Percentiles rank a stretch among this genome's conserved stretches.
Conservation (phyloP, 2,888 invertebrate genomes). For the Drosophila siamana region DNA sequence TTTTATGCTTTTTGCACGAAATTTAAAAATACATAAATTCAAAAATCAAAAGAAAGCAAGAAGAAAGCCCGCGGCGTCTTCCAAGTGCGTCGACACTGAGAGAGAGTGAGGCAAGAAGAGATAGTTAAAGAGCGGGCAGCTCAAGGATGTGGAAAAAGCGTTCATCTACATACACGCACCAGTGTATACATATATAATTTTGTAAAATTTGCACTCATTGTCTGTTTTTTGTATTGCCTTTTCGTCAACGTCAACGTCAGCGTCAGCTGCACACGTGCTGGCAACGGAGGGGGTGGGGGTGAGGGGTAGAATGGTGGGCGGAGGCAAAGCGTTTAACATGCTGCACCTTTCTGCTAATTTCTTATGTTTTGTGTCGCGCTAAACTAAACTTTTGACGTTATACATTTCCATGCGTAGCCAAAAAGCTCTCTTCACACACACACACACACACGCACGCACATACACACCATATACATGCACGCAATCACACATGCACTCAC, state of each 20-base stretch:
- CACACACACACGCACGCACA: conserved; percentile 24
- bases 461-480: conserved; percentile 20
- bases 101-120: conserved; percentile 20
- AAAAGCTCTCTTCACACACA: conserved; percentile 46
- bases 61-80: conserved; percentile 45
- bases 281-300: background rate
- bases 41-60: conserved; percentile 47
- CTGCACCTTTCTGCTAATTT: conserved; percentile 66
- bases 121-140: conserved; percentile 15
- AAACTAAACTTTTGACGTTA: conserved; percentile 58
- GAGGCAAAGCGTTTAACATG: background rate
- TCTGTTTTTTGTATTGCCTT: conserved; percentile 17
- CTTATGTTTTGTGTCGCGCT: conserved; percentile 53
- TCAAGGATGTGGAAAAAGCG: conserved; percentile 46
- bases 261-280: conserved; percentile 55
- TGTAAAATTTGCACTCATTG: conserved; percentile 35
- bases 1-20: conserved; percentile 62
- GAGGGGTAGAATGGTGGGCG: background rate
- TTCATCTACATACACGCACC: conserved; percentile 36
- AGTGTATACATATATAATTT: conserved; percentile 43
- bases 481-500: conserved; percentile 29
- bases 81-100: conserved; percentile 38
- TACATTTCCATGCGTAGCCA: conserved; percentile 59
- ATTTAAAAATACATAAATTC: conserved; percentile 73
- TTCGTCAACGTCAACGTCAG: conserved; percentile 15